Evolutionary conservation across 1,140 invertebrate genomes (phyloP), one percentile per base, ranked within the genome.

Genomic region (Pseudomyrmex concolor): DNA sequence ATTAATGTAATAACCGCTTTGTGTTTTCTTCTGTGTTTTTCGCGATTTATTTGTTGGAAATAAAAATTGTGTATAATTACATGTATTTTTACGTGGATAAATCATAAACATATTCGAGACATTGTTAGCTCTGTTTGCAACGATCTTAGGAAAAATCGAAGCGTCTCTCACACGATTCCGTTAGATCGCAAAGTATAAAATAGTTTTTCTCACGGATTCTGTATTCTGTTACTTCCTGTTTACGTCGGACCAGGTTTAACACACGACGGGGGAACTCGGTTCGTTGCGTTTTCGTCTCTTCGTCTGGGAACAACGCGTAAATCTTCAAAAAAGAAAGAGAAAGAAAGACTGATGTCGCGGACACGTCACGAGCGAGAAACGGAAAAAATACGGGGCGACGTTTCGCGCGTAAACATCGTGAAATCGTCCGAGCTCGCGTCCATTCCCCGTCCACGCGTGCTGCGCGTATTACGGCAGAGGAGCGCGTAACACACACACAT

Each of bases 351-450:
- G 34, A 48, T 63, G 34, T 22, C 45, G 55, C 62, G 13, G 50
- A 12, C 34, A 13, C 45, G 51, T 76, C 74, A 54, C 15, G 12
- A 17, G 48, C 45, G 13, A 82, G 19, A 82, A 82, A 82, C 54
- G 45, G 57, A 73, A 74, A 43, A 54, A 17, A 74, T 43, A 74
- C 34, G 50, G 25, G 57, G 50, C 48, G 70, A 43, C 13, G 50
- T 17, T 64, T 63, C 55, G 70, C 5, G 34, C 50, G 78, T 82
- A 74, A 82, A 82, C 78, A 82, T 63, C 78, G 59, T 62, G 78
- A 82, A 82, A 82, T 74, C 70, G 48, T 72, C 43, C 54, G 25
- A 48, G 76, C 50, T 13, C 77, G 9, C 34, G 34, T 34, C 34
- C 34, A 34, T 34, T 80, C 55, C 15, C 43, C 71, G 15, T 13